phyloP scores from a whole-genome alignment of 2,888 invertebrate genomes.

The Dasypogon diadema region DNA sequence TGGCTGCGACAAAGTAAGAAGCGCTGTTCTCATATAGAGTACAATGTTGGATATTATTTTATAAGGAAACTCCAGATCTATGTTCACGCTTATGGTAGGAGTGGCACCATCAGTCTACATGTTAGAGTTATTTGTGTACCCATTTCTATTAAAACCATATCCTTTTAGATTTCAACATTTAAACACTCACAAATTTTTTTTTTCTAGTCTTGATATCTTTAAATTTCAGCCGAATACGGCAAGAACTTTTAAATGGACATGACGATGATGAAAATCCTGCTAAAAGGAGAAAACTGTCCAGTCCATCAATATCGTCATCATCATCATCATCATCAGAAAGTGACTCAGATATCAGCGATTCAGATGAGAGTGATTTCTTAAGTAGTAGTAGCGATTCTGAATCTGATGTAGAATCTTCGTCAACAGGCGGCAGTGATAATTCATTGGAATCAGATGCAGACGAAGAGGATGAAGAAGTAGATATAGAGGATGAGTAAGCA shows the following conservation, averaged over 20 bases:
- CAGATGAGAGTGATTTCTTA: conserved; percentile 2
- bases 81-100: no score
- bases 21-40: no score
- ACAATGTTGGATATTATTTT: no score
- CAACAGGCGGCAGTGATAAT: not conserved
- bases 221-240: not conserved
- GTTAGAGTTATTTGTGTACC: no score
- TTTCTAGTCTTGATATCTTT: not conserved
- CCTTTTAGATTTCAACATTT: not conserved
- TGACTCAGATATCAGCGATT: conserved; percentile 9
- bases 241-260: not conserved
- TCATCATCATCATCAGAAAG: conserved; percentile 12
- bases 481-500: conserved; percentile 10
- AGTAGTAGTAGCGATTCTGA: not conserved
- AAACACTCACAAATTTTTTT: not conserved
- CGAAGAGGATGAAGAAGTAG: not conserved
- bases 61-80: no score
- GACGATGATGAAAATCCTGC: conserved; percentile 1
- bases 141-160: no score
- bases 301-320: not conserved
- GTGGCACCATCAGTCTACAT: no score
- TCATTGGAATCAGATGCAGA: not conserved
- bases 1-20: no score
- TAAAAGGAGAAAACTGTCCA: not conserved
- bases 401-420: not conserved